These are phyloP conservation scores for Polietes domitor DNA, from an alignment of 2,888 invertebrate genomes.

Conservation along the genomic window DNA sequence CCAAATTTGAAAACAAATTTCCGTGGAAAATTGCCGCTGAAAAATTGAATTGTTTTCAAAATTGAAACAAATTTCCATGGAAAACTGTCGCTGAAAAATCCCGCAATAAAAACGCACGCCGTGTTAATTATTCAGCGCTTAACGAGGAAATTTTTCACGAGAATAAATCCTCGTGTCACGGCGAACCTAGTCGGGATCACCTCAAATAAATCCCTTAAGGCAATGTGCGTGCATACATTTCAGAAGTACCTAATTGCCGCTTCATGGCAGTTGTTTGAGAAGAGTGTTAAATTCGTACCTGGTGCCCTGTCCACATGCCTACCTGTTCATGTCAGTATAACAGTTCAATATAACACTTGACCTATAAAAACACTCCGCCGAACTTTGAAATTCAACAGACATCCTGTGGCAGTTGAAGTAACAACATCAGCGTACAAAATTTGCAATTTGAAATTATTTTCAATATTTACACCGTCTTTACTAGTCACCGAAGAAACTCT, in stretches of 20 bases:
- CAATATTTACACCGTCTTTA: too few relatives aligned
- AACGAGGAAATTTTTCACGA: background rate
- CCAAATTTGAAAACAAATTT: background rate
- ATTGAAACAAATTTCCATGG: background rate
- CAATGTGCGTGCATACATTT: background rate
- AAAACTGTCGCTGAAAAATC: background rate
- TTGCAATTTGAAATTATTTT: background rate
- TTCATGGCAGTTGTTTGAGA: background rate
- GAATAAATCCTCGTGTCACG: background rate
- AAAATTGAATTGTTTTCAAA: background rate
- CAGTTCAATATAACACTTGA: too few relatives aligned
- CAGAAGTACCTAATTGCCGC: conserved; percentile 4
- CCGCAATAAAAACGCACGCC: background rate
- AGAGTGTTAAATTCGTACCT: background rate
- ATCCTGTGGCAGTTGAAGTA: background rate
- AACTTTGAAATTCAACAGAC: background rate
- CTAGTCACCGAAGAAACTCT: background rate
- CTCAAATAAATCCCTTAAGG: background rate
- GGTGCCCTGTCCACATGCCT: too few relatives aligned
- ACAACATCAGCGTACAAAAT: background rate
- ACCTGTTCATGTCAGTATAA: background rate
- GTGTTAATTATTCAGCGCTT: background rate
- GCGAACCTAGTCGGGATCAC: background rate
- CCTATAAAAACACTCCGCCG: background rate
- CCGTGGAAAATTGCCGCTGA: background rate